Evolutionary conservation across 2,113 vertebrate species (phyloP).

Genomic region (Osmerus mordax): DNA sequence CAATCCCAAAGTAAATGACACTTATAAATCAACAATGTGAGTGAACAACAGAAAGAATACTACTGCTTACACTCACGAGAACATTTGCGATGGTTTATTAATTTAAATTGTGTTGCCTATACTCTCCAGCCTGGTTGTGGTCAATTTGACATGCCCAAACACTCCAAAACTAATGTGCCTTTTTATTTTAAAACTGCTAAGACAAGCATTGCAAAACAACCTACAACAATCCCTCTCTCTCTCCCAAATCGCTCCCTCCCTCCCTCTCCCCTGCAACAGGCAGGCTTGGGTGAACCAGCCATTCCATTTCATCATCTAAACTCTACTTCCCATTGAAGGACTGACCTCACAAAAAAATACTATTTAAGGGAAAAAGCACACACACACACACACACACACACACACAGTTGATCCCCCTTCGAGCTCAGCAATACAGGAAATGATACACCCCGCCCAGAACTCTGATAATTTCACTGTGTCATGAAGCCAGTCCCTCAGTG

Average conservation of each 20-base stretch:
- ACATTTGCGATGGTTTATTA: too few relatives aligned
- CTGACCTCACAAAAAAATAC: slow-evolving; percentile 66
- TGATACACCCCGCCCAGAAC: slow-evolving; percentile 71
- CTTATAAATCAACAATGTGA: too few relatives aligned
- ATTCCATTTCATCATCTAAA: slow-evolving; percentile 45
- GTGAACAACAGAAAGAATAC: too few relatives aligned
- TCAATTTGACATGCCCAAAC: too few relatives aligned
- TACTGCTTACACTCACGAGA: too few relatives aligned
- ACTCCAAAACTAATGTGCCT: too few relatives aligned
- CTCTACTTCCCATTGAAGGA: slow-evolving; percentile 63
- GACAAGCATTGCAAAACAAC: neutral
- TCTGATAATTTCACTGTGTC: slow-evolving; percentile 71
- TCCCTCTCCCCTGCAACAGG: slow-evolving; percentile 36
- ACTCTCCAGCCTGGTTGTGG: too few relatives aligned
- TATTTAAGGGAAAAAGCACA: slow-evolving; percentile 68
- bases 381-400: slow-evolving; percentile 14
- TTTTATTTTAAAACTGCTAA: neutral
- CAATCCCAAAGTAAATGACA: too few relatives aligned
- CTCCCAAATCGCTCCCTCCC: slow-evolving; percentile 14
- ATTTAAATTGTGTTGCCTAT: too few relatives aligned
- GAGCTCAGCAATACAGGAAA: slow-evolving; percentile 75
- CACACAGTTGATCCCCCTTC: slow-evolving; percentile 41
- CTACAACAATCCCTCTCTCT: neutral
- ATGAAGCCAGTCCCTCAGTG: slow-evolving; percentile 75
- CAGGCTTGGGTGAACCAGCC: slow-evolving; percentile 12